phyloP scores from a whole-genome alignment of 2,113 vertebrate genomes.

The Misgurnus mizolepis region DNA sequence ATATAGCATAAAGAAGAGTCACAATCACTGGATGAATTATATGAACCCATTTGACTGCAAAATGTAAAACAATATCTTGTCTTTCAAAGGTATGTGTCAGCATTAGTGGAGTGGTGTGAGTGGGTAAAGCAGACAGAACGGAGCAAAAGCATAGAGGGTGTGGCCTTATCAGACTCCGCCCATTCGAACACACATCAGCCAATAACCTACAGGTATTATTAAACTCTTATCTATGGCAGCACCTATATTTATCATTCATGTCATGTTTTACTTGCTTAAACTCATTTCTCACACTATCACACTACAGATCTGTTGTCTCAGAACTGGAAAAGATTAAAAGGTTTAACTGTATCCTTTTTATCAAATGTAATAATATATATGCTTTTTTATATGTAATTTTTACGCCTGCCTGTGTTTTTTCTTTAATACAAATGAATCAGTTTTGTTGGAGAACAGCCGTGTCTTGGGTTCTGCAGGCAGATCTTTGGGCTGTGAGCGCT shows the following conservation, averaged over 20 bases:
- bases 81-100: background rate
- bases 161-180: background rate
- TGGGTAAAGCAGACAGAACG: conserved; percentile 29
- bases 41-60: too few relatives aligned
- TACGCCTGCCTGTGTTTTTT: background rate
- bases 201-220: conserved; percentile 21
- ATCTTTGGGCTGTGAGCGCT: background rate
- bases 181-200: conserved; percentile 17
- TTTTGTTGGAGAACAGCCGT: conserved; percentile 67
- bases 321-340: conserved; percentile 76
- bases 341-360: conserved; percentile 74
- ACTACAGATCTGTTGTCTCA: conserved; percentile 64
- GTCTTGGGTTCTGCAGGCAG: conserved; percentile 37
- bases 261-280: background rate
- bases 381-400: background rate
- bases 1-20: too few relatives aligned
- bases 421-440: conserved; percentile 51
- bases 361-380: background rate
- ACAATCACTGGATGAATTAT: too few relatives aligned
- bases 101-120: conserved; percentile 24
- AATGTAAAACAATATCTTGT: too few relatives aligned
- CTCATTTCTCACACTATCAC: background rate
- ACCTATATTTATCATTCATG: too few relatives aligned
- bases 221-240: background rate
- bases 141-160: background rate